Percentiles rank a stretch among this genome's conserved stretches.
phyloP scores from a whole-genome alignment of 1,140 invertebrate genomes.

The Parasteatoda tepidariorum region DNA sequence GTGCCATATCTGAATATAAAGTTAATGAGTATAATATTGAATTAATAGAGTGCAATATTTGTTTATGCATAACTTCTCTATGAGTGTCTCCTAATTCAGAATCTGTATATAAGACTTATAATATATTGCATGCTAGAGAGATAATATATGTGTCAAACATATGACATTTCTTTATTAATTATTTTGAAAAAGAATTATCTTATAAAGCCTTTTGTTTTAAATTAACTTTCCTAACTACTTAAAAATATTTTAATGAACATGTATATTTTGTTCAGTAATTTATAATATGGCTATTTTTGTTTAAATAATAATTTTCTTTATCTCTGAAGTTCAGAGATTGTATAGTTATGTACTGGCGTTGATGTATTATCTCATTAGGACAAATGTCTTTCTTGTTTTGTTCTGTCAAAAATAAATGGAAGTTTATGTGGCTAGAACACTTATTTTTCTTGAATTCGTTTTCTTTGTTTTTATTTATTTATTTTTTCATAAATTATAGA shows the following conservation, averaged over 20 bases:
- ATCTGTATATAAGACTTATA: slow-evolving; percentile 8
- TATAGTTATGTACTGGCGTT: slow-evolving; percentile 48
- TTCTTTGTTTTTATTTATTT: no score
- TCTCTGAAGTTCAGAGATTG: slow-evolving; percentile 7
- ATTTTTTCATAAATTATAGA: no score
- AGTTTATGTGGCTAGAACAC: neutral
- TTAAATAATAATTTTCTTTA: slow-evolving; percentile 17
- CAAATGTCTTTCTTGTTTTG: slow-evolving; percentile 37
- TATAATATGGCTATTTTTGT: slow-evolving; percentile 16
- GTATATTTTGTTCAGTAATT: neutral
- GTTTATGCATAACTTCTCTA: neutral
- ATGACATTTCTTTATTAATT: neutral
- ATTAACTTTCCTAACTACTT: neutral
- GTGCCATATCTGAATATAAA: slow-evolving; percentile 34
- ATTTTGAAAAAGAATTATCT: neutral
- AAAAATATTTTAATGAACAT: neutral
- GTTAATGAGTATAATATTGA: slow-evolving; percentile 7
- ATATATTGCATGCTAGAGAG: slow-evolving; percentile 16
- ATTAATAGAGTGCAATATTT: slow-evolving; percentile 48
- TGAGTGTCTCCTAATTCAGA: slow-evolving; percentile 21
- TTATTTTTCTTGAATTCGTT: no score
- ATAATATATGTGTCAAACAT: slow-evolving; percentile 8
- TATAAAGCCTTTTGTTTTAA: neutral
- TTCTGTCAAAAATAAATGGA: slow-evolving; percentile 10
- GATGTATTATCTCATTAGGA: slow-evolving; percentile 28